Evolutionary conservation across 1,140 invertebrate species (phyloP).

Genomic region (Drosophila ananassae): DNA sequence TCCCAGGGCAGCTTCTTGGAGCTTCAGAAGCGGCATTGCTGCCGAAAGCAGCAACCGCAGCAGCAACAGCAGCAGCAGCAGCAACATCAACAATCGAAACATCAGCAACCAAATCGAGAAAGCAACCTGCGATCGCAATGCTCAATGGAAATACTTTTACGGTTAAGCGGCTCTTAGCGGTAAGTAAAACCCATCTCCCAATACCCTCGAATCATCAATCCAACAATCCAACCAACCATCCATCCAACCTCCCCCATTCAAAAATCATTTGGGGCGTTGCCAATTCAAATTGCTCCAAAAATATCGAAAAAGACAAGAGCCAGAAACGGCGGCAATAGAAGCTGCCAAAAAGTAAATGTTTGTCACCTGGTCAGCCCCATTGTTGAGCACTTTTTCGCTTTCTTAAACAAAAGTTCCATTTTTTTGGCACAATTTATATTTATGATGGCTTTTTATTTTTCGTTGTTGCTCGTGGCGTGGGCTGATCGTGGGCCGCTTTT

Average conservation of each 20-base stretch:
- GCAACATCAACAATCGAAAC: conserved; percentile 28
- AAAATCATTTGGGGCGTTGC: conserved; percentile 66
- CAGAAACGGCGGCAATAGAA: background rate
- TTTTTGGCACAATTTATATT: conserved; percentile 41
- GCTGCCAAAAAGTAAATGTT: conserved; percentile 39
- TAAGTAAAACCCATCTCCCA: conserved; percentile 58
- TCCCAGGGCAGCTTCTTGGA: conserved; percentile 47
- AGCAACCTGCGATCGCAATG: conserved; percentile 73
- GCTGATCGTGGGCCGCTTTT: conserved; percentile 40
- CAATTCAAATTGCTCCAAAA: conserved; percentile 71
- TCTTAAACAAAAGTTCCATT: conserved; percentile 41
- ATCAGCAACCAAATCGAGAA: conserved; percentile 55
- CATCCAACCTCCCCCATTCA: conserved; percentile 18
- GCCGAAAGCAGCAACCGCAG: conserved; percentile 32
- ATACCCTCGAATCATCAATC: conserved; percentile 3
- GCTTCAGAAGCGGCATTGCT: conserved; percentile 50
- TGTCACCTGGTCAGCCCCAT: conserved; percentile 45
- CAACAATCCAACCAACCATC: conserved; percentile 4
- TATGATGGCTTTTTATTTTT: conserved; percentile 35
- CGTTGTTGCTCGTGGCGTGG: conserved; percentile 23
- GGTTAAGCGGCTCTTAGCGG: conserved; percentile 82
- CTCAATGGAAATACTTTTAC: conserved; percentile 68
- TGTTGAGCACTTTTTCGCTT: conserved; percentile 40
- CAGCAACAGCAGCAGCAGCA: conserved; percentile 44
- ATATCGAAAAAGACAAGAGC: background rate